Base-by-base conservation (phyloP, 2,113 vertebrate genomes). In the Electrona antarctica region DNA sequence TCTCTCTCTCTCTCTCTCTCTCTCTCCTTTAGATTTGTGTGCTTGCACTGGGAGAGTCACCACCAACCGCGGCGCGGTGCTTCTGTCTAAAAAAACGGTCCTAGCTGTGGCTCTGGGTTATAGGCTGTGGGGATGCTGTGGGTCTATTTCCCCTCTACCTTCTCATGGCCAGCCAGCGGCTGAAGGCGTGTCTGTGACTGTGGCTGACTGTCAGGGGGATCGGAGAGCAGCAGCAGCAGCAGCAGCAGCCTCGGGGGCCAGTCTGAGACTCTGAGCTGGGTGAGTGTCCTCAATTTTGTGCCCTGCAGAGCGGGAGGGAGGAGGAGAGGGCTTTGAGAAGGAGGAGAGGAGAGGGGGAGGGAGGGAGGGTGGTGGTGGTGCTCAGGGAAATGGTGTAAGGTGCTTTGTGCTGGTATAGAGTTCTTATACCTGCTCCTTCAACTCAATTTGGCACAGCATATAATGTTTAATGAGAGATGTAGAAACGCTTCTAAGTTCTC, bases 241-340 rank as follows among this genome's bases (percentile, higher is more conserved):
- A 81, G 80, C 82, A 69, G 77, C 78, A 84, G 70, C 68, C 56
- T 61, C 62, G 41, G 78, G 73, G 74, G 83, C 70, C 80, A 84
- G 78, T 77, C 85, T 75, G 76, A 83, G 77, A 84, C 76, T 77
- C 85, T 75, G 76, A 83, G 77, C 60, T 78, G 55, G 91, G 91
- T 92, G 84, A 91, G 89, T 92, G 78, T 85, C 81, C 73, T 87
- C 73, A 74, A 76, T 87, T 87, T 89, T 86, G 67, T 88, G 85
- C 74, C 76, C 82, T 21, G 21, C 21, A 80, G 77, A 88, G 88
- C 85, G 84, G 90, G 90, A 21, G 21, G 33, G 33, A 86, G 80
- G 83, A 88, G 84, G 88, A 47, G 41, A 78, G 80, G 77, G 64
- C 75, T 84, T 88, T 68, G 82, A 67, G 87, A 66, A 59, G 77